Conservation (phyloP, 35 echinoderm and acorn worm genomes). For the Antedon bifida region DNA sequence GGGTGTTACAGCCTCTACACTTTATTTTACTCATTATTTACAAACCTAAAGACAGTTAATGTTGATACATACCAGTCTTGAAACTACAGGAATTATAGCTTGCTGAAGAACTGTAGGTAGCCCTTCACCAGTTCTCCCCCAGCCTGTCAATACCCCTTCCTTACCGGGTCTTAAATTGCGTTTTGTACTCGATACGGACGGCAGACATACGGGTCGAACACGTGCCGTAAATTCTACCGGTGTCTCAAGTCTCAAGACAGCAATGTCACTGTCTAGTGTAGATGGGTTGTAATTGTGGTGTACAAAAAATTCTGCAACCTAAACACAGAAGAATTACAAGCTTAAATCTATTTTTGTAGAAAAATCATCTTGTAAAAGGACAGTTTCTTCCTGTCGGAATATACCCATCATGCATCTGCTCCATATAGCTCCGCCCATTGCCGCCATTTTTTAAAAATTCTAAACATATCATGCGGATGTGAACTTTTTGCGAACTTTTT, state of each 20-base stretch:
- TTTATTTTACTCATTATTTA: no score
- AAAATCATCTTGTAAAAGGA: no score
- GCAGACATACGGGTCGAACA: slow-evolving; percentile 2
- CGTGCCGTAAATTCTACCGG: not conserved
- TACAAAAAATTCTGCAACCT: slow-evolving; percentile 6
- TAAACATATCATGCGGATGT: no score
- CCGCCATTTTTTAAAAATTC: no score
- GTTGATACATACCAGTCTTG: not conserved
- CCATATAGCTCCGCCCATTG: no score
- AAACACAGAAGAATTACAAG: not conserved
- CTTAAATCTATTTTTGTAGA: no score
- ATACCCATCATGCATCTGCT: no score
- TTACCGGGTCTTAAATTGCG: not conserved
- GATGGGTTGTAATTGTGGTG: not conserved
- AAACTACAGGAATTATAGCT: not conserved
- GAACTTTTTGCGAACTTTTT: no score
- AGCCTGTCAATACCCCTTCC: not conserved
- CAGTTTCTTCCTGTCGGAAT: no score
- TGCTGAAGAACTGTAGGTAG: not conserved
- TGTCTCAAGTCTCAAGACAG: not conserved
- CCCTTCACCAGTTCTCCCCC: not conserved
- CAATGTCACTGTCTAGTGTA: not conserved
- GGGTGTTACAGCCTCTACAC: no score
- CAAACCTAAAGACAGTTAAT: no score
- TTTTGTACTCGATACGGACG: not conserved